These are phyloP conservation scores for Actias luna DNA, from an alignment of 2,888 invertebrate species.

Conservation along the genomic window DNA sequence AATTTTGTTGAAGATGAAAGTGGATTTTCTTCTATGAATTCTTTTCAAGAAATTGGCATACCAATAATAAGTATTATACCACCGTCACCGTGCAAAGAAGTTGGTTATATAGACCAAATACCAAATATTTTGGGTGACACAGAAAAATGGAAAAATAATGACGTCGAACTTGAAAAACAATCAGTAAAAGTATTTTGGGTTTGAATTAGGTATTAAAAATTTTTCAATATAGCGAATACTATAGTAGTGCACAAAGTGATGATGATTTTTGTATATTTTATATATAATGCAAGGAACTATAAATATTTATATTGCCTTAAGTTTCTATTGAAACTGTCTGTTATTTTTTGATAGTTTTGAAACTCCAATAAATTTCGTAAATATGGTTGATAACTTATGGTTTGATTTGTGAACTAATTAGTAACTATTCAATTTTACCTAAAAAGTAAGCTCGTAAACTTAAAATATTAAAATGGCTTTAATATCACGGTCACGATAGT, in stretches of 20 bases:
- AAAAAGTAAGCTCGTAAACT: background rate
- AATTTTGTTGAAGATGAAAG: slow-evolving; percentile 88
- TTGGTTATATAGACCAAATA: slow-evolving; percentile 58
- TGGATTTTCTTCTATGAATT: slow-evolving; percentile 92
- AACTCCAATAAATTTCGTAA: slow-evolving; percentile 11
- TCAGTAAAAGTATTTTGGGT: slow-evolving; percentile 76
- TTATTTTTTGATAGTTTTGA: slow-evolving; percentile 23
- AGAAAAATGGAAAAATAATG: slow-evolving; percentile 62
- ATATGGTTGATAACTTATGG: background rate
- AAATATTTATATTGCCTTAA: slow-evolving; percentile 33
- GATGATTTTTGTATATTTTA: slow-evolving; percentile 10
- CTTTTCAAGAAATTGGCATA: slow-evolving; percentile 90
- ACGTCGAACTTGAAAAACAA: slow-evolving; percentile 63
- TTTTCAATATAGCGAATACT: slow-evolving; percentile 25
- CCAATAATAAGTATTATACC: slow-evolving; percentile 81
- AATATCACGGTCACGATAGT: background rate
- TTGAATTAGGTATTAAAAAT: slow-evolving; percentile 53
- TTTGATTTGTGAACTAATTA: background rate
- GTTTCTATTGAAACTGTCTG: slow-evolving; percentile 25
- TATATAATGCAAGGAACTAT: slow-evolving; percentile 22
- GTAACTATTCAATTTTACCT: background rate
- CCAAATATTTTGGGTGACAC: slow-evolving; percentile 49
- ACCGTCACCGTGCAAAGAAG: slow-evolving; percentile 71
- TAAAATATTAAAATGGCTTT: background rate
- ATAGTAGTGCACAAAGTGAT: background rate